Evolutionary conservation across 1,140 invertebrate genomes (phyloP).

Genomic region (Bombyx mandarina): DNA sequence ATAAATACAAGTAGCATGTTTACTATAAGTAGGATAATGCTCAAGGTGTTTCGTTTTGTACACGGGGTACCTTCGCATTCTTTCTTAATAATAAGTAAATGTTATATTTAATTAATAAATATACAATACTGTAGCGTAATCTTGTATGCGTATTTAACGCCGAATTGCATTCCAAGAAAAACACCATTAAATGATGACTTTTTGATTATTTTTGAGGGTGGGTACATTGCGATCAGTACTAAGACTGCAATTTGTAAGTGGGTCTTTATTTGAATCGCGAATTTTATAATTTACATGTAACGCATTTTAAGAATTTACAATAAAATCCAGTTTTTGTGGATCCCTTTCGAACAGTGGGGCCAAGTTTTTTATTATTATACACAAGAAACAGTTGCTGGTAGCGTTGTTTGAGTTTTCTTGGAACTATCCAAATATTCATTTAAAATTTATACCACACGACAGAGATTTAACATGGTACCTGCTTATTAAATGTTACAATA

Average conservation of each 20-base stretch:
- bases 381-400: conserved; percentile 18
- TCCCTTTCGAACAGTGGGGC: conserved; percentile 60
- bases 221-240: conserved; percentile 43
- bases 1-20: conserved; percentile 52
- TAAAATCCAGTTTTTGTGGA: conserved; percentile 51
- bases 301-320: conserved; percentile 35
- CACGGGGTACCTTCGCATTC: conserved; percentile 45
- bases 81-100: conserved; percentile 17
- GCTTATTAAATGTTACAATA: conserved; percentile 16
- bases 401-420: not conserved
- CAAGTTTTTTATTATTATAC: conserved; percentile 55
- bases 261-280: conserved; percentile 33
- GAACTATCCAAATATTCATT: too few species aligned
- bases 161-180: conserved; percentile 47
- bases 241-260: conserved; percentile 58
- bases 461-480: conserved; percentile 33
- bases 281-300: conserved; percentile 37
- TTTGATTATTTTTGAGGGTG: conserved; percentile 38
- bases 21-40: conserved; percentile 58
- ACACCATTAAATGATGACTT: conserved; percentile 26
- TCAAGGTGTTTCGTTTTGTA: conserved; percentile 57
- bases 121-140: conserved; percentile 1
- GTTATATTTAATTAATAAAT: conserved; percentile 8
- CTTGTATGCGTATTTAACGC: not conserved
- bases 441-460: too few species aligned